Conservation (phyloP, 2,113 vertebrate species). For the Callaeas wilsoni region DNA sequence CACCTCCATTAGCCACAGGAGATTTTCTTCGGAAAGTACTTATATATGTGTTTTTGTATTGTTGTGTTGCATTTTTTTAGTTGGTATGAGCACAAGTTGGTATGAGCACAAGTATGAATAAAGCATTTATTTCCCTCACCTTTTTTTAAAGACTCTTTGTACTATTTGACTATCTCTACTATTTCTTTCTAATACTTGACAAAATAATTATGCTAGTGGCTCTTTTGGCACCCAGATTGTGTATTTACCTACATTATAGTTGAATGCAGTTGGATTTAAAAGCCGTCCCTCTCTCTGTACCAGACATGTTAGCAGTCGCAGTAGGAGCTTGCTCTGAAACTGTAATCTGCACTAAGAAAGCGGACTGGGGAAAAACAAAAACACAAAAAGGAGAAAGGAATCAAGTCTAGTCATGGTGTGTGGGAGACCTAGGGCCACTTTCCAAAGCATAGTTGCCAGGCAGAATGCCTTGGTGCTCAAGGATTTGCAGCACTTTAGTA, state of each 20-base stretch:
- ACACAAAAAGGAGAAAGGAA: background rate
- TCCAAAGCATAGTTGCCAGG: background rate
- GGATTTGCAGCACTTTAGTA: background rate
- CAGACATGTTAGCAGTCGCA: fast-evolving
- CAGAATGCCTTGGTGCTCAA: background rate
- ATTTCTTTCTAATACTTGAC: background rate
- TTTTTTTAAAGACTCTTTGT: background rate
- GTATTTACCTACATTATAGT: background rate
- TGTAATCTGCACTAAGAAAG: background rate
- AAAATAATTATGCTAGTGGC: background rate
- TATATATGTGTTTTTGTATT: background rate
- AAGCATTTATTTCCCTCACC: background rate
- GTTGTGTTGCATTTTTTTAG: background rate
- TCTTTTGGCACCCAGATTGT: background rate
- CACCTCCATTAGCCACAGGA: background rate
- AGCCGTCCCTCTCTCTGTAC: background rate
- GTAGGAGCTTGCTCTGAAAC: background rate
- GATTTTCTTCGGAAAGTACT: background rate
- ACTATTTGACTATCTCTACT: background rate
- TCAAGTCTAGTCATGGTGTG: background rate
- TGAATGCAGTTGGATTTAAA: background rate
- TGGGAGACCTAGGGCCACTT: background rate
- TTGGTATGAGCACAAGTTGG: background rate
- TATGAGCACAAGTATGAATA: background rate
- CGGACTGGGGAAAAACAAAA: background rate